Conservation (phyloP, 2,888 invertebrate species). For the Thereva unica region DNA sequence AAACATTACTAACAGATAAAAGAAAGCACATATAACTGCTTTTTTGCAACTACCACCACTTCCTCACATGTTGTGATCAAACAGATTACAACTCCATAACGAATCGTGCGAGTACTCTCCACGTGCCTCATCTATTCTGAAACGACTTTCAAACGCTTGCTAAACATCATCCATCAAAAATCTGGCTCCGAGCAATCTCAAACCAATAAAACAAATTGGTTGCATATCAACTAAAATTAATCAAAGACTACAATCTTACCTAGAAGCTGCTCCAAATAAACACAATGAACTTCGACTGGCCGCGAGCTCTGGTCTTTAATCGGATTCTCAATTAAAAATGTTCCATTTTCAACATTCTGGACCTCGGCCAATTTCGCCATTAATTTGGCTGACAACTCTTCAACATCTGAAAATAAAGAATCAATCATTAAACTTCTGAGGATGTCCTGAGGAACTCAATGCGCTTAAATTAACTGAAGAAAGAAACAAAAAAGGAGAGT, state of each 20-base stretch:
- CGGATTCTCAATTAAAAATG: constrained; percentile 58
- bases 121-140: too few species aligned
- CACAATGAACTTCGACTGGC: constrained; percentile 45
- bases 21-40: too few species aligned
- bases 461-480: constrained; percentile 3
- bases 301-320: constrained; percentile 47
- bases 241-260: constrained; percentile 37
- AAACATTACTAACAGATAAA: too few species aligned
- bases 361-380: constrained; percentile 59
- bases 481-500: background rate
- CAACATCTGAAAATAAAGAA: constrained; percentile 54
- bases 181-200: too few species aligned
- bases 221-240: too few species aligned
- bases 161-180: too few species aligned
- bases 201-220: too few species aligned
- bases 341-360: constrained; percentile 57
- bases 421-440: constrained; percentile 24
- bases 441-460: background rate
- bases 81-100: too few species aligned
- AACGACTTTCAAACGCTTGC: too few species aligned
- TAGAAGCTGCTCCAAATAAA: constrained; percentile 45
- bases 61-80: too few species aligned
- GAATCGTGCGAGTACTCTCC: too few species aligned
- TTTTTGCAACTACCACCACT: too few species aligned
- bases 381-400: constrained; percentile 58